phyloP scores from a whole-genome alignment of 53 echinoderm and acorn worm species.

The Holothuria scabra region DNA sequence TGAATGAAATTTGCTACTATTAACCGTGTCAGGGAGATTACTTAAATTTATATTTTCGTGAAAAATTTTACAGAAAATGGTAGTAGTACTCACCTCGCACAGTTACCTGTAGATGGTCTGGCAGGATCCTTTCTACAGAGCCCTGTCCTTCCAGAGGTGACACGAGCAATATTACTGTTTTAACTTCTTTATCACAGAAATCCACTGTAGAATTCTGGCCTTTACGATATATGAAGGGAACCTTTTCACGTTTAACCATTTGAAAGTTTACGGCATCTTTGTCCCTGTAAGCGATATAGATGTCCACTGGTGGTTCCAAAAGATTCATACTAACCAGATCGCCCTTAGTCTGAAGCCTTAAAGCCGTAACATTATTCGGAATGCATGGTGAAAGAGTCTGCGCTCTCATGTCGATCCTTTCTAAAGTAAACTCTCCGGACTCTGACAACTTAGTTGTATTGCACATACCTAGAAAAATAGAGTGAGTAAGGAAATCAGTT shows the following conservation, averaged over 20 bases:
- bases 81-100: background rate
- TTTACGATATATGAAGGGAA: background rate
- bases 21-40: no score
- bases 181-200: constrained; percentile 7
- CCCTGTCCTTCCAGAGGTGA: constrained; percentile 1
- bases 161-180: background rate
- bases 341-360: background rate
- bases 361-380: background rate
- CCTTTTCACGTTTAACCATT: background rate
- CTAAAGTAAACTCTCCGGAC: background rate
- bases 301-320: background rate
- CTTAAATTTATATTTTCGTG: no score
- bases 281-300: constrained; percentile 19
- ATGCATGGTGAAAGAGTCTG: background rate
- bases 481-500: no score
- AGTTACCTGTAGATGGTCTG: background rate
- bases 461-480: background rate
- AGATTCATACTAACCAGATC: background rate
- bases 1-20: no score
- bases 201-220: background rate
- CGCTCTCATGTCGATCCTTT: background rate
- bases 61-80: background rate
- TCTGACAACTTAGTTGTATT: background rate
- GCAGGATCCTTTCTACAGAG: background rate
- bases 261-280: background rate